A percentile compares a stretch with the other conserved stretches of the same genome.
Conservation (phyloP, 2,113 vertebrate genomes). For the Suncus etruscus region DNA sequence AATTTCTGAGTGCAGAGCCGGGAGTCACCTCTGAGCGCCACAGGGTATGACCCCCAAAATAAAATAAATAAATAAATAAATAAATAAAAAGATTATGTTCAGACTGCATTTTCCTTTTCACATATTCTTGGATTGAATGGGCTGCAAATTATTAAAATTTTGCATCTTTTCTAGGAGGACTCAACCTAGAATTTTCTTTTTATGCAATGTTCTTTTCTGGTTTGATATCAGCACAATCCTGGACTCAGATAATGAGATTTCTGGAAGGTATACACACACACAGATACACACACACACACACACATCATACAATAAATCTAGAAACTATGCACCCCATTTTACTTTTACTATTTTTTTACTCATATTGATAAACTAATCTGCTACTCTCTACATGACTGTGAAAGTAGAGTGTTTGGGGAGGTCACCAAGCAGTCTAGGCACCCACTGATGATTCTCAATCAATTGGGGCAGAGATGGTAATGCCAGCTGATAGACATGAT, state of each 20-base stretch:
- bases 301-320: not conserved
- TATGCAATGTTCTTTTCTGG: not conserved
- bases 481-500: too few species aligned
- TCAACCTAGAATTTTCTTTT: slow-evolving; percentile 7
- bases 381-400: not conserved
- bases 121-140: not conserved
- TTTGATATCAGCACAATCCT: not conserved
- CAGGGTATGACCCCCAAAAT: too few species aligned
- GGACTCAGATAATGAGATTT: not conserved
- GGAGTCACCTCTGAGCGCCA: too few species aligned
- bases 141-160: not conserved
- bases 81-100: too few species aligned
- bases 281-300: too few species aligned
- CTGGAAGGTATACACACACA: not conserved
- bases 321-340: not conserved
- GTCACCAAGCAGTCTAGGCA: too few species aligned
- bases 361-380: not conserved
- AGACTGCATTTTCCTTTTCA: not conserved
- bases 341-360: not conserved
- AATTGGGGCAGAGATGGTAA: too few species aligned
- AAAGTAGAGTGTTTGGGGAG: too few species aligned
- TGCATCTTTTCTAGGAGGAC: not conserved
- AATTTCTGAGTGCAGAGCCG: too few species aligned
- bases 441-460: too few species aligned
- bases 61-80: too few species aligned